Base-by-base conservation (phyloP, 1,140 invertebrate species). In the Plodia interpunctella region DNA sequence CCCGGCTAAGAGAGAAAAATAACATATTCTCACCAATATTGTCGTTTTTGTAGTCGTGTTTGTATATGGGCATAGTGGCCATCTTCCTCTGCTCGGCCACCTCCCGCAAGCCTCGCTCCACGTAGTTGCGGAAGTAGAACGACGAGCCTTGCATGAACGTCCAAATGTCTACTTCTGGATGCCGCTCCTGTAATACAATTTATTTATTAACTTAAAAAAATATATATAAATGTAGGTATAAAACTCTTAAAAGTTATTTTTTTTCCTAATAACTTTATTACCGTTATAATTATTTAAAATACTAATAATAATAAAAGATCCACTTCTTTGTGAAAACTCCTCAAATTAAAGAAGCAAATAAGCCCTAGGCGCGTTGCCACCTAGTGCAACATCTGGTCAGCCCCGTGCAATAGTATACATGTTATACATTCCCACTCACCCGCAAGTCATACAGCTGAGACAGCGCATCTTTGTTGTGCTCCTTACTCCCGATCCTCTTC, bases 151-250 rank as follows among this genome's bases (percentile, higher is more conserved):
- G 93, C 72, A 99, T 91, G 81, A 97, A 98, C 28, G 96, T 96
- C 82, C 96, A 95, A n/a, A 97, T 92, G 80, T 98, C 96, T 17
- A 97, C 96, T 66, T 98, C 96, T 0, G 97, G 97, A 89, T 98
- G 93, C 80, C 96, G 94, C 74, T 94, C 92, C 91, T 97, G 94
- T 3, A 35, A 62, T n/a, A n/a, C n/a, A n/a, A n/a, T n/a, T n/a
- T n/a, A n/a, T n/a, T n/a, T n/a, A n/a, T n/a, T n/a, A n/a, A n/a
- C n/a, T n/a, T n/a, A 30, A 59, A 50, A 52, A 15, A 5, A 8
- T 9, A 32, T 32, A 32, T 32, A 6, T 10, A 9, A 32, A 5
- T 32, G 10, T 32, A 32, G 8, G n/a, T n/a, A n/a, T n/a, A n/a
- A n/a, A n/a, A n/a, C n/a, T n/a, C n/a, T n/a, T n/a, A n/a, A n/a